Base-by-base conservation (phyloP, 2,888 invertebrate genomes). In the Drosophila colorata region DNA sequence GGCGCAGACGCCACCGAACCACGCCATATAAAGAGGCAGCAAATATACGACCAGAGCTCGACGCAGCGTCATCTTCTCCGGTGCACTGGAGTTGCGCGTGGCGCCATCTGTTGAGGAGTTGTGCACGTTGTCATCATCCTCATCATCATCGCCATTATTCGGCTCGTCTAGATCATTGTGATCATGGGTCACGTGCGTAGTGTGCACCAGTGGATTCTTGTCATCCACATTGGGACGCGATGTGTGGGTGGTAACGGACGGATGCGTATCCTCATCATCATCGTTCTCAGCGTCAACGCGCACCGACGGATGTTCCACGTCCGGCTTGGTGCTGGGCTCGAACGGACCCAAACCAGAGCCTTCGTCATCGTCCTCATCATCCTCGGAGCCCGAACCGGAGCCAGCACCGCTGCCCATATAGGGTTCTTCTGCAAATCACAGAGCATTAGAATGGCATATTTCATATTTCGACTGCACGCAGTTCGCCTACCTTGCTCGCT, bases 1-100 rank as follows among this genome's bases (percentile, higher is more conserved):
- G 88, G 95, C 95, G 91, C 97, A 94, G 87, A 96, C 95, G 74
- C 96, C 95, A 65, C 96, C 95, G 69, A 97, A 96, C 97, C 97
- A 97, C 90, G 96, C 95, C 92, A 97, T 95, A 80, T 96, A 95
- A 41, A 97, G 95, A 4, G 97, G 97, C 90, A 97, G 93, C 70
- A 97, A 94, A 92, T 96, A 97, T 48, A 95, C 94, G 84, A 95
- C 93, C 49, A 97, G 92, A 25, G 92, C 88, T 55, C 90, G 89
- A 57, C 89, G 84, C 65, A 88, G 76, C 60, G 89, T 89, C 84
- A 88, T 85, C 61, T 89, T 85, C 53, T 85, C 84, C 14, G 79
- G 77, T 48, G 74, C 76, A 28, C 70, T 79, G n/a, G 90, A 74
- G 16, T 85, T 66, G 31, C 76, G 78, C n/a, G 82, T 68, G 59